Conservation (phyloP, 2,113 vertebrate genomes). For the Polypterus senegalus region DNA sequence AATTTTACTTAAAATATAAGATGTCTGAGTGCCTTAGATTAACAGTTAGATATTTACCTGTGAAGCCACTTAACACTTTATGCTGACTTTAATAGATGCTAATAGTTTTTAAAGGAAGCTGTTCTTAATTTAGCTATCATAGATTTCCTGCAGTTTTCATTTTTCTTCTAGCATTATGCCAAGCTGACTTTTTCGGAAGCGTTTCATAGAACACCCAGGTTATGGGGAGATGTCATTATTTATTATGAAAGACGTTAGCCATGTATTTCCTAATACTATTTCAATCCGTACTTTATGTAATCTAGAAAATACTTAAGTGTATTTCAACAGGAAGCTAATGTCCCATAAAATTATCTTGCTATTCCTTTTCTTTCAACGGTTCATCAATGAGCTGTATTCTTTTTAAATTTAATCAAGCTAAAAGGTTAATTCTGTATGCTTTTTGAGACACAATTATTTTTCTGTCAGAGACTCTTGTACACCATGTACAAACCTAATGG, state of each 20-base stretch:
- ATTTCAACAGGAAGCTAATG: slow-evolving; percentile 42
- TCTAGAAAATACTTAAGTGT: slow-evolving; percentile 28
- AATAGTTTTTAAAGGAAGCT: slow-evolving; percentile 1
- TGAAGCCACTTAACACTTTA: neutral
- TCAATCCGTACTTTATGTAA: slow-evolving; percentile 22
- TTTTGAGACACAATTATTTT: slow-evolving; percentile 31
- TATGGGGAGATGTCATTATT: neutral
- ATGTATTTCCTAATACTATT: slow-evolving; percentile 34
- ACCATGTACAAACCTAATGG: slow-evolving; percentile 60
- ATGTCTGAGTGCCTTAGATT: too few relatives aligned
- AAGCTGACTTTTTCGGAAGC: neutral
- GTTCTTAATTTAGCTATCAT: neutral
- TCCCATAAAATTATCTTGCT: slow-evolving; percentile 34
- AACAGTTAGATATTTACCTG: neutral
- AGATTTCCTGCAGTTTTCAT: too few relatives aligned
- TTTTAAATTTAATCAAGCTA: slow-evolving; percentile 44
- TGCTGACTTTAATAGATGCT: neutral
- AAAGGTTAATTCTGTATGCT: slow-evolving; percentile 44
- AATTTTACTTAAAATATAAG: too few relatives aligned
- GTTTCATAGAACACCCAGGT: neutral
- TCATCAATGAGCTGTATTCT: slow-evolving; percentile 30
- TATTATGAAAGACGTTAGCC: slow-evolving; percentile 12
- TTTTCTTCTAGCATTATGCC: neutral
- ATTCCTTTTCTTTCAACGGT: slow-evolving; percentile 38
- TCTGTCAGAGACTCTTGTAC: slow-evolving; percentile 50